Percentiles rank a stretch among this genome's conserved stretches.
Evolutionary conservation across 2,797 vertebrate species (phyloP).

Genomic region (Rhinoraja longicauda): DNA sequence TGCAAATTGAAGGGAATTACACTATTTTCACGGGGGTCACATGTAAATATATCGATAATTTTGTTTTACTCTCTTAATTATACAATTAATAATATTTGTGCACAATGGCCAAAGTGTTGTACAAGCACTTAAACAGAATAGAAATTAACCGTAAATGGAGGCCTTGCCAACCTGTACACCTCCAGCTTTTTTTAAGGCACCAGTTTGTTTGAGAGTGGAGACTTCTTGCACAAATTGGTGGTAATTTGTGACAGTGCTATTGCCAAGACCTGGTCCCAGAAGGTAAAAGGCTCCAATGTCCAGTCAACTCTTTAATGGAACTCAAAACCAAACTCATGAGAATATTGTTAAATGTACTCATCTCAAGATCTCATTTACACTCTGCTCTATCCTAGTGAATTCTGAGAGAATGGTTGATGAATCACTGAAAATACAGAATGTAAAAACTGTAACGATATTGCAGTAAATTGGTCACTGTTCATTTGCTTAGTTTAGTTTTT

Average conservation of each 20-base stretch:
- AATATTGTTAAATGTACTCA: neutral
- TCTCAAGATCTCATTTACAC: neutral
- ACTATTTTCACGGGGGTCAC: neutral
- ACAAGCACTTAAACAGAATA: no score
- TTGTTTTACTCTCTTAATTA: neutral
- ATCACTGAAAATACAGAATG: neutral
- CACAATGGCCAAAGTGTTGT: neutral
- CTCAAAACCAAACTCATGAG: neutral
- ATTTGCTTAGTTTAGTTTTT: no score
- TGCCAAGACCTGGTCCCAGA: neutral
- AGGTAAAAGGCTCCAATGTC: slow-evolving; percentile 5
- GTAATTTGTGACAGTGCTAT: neutral
- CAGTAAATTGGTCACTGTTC: no score
- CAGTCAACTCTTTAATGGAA: neutral
- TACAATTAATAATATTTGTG: neutral
- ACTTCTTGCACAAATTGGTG: neutral
- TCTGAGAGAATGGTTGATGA: neutral
- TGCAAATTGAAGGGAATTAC: neutral
- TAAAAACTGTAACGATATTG: no score
- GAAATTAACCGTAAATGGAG: no score
- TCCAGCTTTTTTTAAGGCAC: neutral
- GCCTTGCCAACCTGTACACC: neutral
- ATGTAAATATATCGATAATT: neutral
- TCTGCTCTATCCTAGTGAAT: neutral
- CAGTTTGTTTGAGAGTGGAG: neutral